Base-by-base conservation (phyloP, 2,888 invertebrate genomes). In the Choreutis nemorana region DNA sequence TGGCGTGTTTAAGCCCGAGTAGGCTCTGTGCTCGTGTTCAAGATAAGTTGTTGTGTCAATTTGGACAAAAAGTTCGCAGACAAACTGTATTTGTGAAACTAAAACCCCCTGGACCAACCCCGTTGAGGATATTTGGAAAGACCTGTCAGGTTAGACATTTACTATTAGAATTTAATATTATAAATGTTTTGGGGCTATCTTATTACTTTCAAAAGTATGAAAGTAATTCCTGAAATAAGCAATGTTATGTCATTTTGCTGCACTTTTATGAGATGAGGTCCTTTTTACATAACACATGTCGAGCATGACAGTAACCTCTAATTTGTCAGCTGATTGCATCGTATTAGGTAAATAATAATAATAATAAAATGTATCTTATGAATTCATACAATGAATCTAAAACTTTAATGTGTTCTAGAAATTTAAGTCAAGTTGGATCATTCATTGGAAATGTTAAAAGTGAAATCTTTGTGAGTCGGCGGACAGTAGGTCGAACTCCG, bases 1-100 rank as follows among this genome's bases (percentile, higher is more conserved):
- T 89, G 89, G 89, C 89, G 85, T 87, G 87, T 85, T 83, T 87
- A 84, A 86, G 87, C 82, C 86, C 88, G 81, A 86, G 87, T 83
- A 85, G 88, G 83, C 83, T 89, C 77, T 89, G 88, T 87, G 86
- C 84, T 82, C 87, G 88, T 81, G 86, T 87, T 70, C 83, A 83
- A 66, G 87, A 88, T 82, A 88, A 88, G 84, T 81, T 81, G 68
- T 78, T 89, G 86, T 89, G 88, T 84, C 87, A 87, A 83, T 86
- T 87, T 68, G 84, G 86, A 81, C 83, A 83, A 73, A 83, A 79
- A 73, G 82, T 84, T 77, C 81, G 84, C 59, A 84, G 83, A 73
- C 86, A 85, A 81, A 80, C 83, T 73, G 80, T 83, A 63, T 82
- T 83, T 81, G 83, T 85, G 81, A 85, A 83, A 80, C 83, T 83